Percentiles rank a stretch among this genome's conserved stretches.
Conservation (phyloP, 1,140 invertebrate species). For the Pseudoatta argentina region DNA sequence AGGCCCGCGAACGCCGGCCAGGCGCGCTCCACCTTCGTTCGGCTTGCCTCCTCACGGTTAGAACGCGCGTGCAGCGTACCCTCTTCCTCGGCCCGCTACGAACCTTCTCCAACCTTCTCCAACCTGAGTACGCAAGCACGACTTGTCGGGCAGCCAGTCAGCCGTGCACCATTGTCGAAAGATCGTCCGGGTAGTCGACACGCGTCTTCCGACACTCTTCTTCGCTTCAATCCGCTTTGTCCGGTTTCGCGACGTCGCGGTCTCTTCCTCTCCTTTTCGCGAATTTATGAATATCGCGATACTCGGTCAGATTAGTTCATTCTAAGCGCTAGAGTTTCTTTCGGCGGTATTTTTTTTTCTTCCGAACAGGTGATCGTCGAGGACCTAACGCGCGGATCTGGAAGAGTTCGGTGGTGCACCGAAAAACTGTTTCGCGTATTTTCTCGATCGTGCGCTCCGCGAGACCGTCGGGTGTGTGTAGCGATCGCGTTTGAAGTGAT, state of each 20-base stretch:
- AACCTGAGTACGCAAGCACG: constrained; percentile 45
- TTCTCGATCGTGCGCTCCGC: constrained; percentile 14
- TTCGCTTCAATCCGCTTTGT: constrained; percentile 17
- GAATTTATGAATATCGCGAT: neutral
- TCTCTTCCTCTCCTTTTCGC: neutral
- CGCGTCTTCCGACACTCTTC: constrained; percentile 34
- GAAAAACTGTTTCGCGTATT: neutral
- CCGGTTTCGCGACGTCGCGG: neutral
- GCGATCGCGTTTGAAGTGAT: constrained; percentile 47
- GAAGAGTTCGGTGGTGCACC: neutral
- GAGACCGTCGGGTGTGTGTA: constrained; percentile 6
- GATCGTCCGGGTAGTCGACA: constrained; percentile 77
- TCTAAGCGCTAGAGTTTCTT: neutral
- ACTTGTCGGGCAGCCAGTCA: constrained; percentile 82
- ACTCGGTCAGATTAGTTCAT: neutral
- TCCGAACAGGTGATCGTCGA: neutral
- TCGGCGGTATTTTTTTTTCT: constrained; percentile 2
- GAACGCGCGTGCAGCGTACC: constrained; percentile 52
- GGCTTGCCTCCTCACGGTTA: constrained; percentile 58
- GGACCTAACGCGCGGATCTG: neutral
- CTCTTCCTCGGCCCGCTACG: constrained; percentile 48
- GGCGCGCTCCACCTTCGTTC: constrained; percentile 67
- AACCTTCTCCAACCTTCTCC: constrained; percentile 66
- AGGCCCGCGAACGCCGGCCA: constrained; percentile 66
- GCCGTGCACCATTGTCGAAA: constrained; percentile 84